These are phyloP conservation scores for Muntiacus muntjak DNA, from an alignment of 2,113 vertebrate genomes.

Conservation along the genomic window DNA sequence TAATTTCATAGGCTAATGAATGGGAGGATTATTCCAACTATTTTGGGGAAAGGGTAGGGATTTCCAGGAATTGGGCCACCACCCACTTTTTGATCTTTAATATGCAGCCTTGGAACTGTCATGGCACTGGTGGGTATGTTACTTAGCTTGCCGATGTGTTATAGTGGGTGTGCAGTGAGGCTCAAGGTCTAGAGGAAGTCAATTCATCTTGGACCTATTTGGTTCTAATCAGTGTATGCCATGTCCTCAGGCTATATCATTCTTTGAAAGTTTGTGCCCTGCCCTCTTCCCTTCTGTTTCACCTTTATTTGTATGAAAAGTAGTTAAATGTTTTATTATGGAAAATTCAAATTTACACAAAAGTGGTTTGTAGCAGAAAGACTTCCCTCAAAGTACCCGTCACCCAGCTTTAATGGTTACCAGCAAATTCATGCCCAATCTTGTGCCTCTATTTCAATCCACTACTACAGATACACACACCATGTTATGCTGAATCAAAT, in stretches of 20 bases:
- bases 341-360: background rate
- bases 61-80: background rate
- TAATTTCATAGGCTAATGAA: background rate
- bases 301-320: slow-evolving; percentile 10
- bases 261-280: background rate
- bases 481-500: background rate
- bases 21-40: background rate
- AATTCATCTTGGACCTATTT: background rate
- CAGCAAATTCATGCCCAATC: background rate
- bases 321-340: background rate
- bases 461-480: background rate
- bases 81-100: background rate
- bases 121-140: background rate
- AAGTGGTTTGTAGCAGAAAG: background rate
- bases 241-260: background rate
- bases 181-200: background rate
- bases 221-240: background rate
- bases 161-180: background rate
- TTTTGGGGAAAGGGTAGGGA: background rate
- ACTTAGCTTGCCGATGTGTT: background rate
- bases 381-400: background rate
- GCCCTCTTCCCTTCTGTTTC: background rate
- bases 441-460: background rate
- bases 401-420: background rate
- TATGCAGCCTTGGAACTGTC: background rate